These are phyloP conservation scores for Propithecus perrieri DNA, from an alignment of 2,797 vertebrate species.

Conservation along the genomic window DNA sequence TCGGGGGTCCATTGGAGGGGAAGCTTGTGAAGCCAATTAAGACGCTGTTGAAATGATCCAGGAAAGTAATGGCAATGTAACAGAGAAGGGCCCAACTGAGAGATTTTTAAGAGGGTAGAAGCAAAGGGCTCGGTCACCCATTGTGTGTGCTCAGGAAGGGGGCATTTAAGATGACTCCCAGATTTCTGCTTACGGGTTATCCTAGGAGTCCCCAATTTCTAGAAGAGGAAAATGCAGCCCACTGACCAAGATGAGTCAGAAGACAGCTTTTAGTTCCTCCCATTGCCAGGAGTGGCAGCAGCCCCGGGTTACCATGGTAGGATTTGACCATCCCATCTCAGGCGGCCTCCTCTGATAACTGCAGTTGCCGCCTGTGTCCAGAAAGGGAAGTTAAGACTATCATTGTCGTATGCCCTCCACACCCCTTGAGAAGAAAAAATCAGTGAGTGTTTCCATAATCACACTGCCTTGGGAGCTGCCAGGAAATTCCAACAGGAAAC, in stretches of 20 bases:
- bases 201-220: neutral
- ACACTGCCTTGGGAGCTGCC: constrained; percentile 61
- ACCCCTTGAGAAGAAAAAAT: neutral
- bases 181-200: neutral
- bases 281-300: neutral
- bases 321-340: neutral
- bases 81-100: neutral
- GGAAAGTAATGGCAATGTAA: neutral
- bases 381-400: neutral
- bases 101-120: neutral
- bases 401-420: neutral
- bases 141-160: neutral
- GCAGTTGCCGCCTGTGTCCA: neutral
- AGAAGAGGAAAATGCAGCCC: neutral
- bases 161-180: neutral
- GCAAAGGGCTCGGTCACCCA: neutral
- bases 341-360: neutral
- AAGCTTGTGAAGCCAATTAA: neutral
- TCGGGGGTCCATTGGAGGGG: neutral
- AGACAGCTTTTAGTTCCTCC: neutral
- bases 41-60: neutral
- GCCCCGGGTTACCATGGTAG: neutral
- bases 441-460: constrained; percentile 61
- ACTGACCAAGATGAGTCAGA: fast-evolving
- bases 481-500: constrained; percentile 74